Conservation (phyloP, 1,140 invertebrate species). For the Drosophila dunni region DNA sequence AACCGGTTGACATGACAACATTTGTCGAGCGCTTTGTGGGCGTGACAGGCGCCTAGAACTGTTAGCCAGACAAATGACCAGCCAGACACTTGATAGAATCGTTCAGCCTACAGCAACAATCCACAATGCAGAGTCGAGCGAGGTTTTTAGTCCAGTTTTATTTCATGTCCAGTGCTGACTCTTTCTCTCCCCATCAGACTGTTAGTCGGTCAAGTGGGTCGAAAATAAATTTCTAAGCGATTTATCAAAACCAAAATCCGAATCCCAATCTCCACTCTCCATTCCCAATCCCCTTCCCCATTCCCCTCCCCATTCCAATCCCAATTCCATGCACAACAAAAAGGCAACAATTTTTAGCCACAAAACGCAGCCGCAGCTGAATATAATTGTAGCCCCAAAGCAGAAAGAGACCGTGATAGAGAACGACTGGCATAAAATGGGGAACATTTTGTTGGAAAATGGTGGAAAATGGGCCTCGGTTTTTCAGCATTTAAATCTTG, state of each 20-base stretch:
- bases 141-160: constrained; percentile 7
- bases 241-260: constrained; percentile 53
- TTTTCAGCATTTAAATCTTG: constrained; percentile 11
- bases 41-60: constrained; percentile 38
- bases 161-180: background rate
- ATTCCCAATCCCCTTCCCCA: background rate
- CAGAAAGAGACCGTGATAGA: background rate
- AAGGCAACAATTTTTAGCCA: constrained; percentile 29
- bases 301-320: no score
- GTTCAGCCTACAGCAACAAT: constrained; percentile 1
- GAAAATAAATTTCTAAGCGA: constrained; percentile 59
- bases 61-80: constrained; percentile 58
- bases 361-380: constrained; percentile 52
- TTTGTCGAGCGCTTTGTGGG: constrained; percentile 35
- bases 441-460: background rate
- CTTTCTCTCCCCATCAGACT: background rate
- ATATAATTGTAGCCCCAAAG: constrained; percentile 17
- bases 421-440: background rate
- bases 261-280: constrained; percentile 14
- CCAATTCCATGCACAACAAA: constrained; percentile 6
- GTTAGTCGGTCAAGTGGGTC: constrained; percentile 9
- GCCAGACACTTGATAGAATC: constrained; percentile 40
- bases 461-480: constrained; percentile 12
- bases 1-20: constrained; percentile 47
- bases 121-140: background rate